Evolutionary conservation across 2,113 vertebrate species (phyloP), one percentile per base, ranked within the genome.

Genomic region (Melospiza georgiana): DNA sequence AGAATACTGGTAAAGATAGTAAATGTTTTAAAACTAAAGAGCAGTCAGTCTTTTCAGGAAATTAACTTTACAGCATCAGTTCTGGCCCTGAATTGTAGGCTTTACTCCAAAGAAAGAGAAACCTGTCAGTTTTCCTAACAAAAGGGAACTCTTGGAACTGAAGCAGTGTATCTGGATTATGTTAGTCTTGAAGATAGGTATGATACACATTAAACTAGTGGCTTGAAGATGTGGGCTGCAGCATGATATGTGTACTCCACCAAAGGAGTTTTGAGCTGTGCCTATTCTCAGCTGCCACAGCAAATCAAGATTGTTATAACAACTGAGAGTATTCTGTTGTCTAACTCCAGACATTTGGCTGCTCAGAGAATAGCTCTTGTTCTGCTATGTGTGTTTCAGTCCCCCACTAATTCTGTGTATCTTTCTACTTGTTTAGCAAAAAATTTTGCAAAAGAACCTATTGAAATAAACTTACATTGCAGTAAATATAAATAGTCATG

Each of bases 41-140:
- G 2, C 43, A 44, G 31, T 75, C 15, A 21, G 17, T 89, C 41
- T 74, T 39, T 74, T 39, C 41, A 79, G 33, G 55, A 39, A 66
- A 41, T 49, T 5, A 80, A 52, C 16, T 69, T 71, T 20, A 24
- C 15, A n/a, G 9, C 25, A 31, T 71, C 12, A 59, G 1, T 79
- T 93, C 39, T 65, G 28, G 9, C 20, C 37, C 49, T 65, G 41
- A 80, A 48, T 49, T 61, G 10, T 57, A 80, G 27, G 24, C 11
- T 78, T 75, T 37, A 65, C 25, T 14, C 14, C 6, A 83, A 68
- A 72, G 49, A 67, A 85, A 19, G 59, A 83, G 58, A 84, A 85
- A 28, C 3, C 3, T 51, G 24, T 72, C 33, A 2, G 0, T 82
- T 72, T 82, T 75, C 22, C 15, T 25, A 51, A 46, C 0, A 0